Conservation (phyloP, 2,113 vertebrate genomes). For the Pao palembangensis region DNA sequence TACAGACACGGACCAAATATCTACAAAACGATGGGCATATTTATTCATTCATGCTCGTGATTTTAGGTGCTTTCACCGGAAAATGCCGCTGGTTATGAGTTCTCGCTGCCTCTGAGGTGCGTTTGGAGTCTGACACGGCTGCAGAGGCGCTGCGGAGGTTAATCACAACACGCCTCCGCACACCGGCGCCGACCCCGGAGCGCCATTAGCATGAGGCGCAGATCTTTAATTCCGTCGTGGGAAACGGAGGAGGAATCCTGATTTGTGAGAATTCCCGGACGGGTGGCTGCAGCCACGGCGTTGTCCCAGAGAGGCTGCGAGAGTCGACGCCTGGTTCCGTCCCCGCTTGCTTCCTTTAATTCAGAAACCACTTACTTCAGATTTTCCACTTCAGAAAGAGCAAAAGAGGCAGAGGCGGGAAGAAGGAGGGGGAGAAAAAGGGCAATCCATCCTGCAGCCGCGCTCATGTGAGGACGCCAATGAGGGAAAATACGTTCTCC, state of each 20-base stretch:
- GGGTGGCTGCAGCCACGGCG: not conserved
- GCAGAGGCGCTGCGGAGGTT: slow-evolving; percentile 37
- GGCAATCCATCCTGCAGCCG: slow-evolving; percentile 34
- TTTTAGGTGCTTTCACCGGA: no score
- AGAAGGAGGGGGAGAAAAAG: slow-evolving; percentile 26
- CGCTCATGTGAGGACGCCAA: slow-evolving; percentile 56
- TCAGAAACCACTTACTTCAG: slow-evolving; percentile 79
- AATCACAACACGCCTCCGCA: slow-evolving; percentile 46
- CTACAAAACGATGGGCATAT: no score
- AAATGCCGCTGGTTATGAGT: no score
- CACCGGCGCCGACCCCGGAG: slow-evolving; percentile 36
- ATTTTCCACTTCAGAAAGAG: slow-evolving; percentile 75
- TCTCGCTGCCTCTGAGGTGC: slow-evolving; percentile 26
- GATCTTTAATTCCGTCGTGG: slow-evolving; percentile 31
- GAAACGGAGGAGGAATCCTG: slow-evolving; percentile 41
- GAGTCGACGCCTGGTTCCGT: slow-evolving; percentile 68
- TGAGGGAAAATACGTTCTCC: slow-evolving; percentile 8
- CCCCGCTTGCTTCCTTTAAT: slow-evolving; percentile 70
- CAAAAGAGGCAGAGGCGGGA: slow-evolving; percentile 28
- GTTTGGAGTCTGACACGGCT: slow-evolving; percentile 27
- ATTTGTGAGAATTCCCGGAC: slow-evolving; percentile 36
- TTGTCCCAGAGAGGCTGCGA: slow-evolving; percentile 55
- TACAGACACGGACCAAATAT: no score
- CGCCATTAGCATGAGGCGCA: slow-evolving; percentile 54
- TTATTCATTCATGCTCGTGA: no score